Percentiles rank a stretch among this genome's conserved stretches.
phyloP scores from a whole-genome alignment of 1,140 invertebrate species.

The Dermatophagoides farinae region DNA sequence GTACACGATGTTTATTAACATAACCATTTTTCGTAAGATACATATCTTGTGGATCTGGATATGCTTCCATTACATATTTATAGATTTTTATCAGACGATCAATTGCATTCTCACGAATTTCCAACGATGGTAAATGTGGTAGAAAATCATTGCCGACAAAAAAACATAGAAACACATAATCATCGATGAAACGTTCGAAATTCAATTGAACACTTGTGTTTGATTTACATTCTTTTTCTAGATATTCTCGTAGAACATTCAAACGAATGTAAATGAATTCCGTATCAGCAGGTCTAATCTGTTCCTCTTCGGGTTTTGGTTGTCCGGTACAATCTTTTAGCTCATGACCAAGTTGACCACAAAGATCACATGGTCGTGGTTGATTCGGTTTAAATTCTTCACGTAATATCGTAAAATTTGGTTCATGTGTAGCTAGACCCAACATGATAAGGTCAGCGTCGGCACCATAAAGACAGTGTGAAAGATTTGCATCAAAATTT shows the following conservation, averaged over 20 bases:
- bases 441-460: slow-evolving; percentile 41
- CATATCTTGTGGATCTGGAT: neutral
- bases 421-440: slow-evolving; percentile 93
- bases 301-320: neutral
- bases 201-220: slow-evolving; percentile 6
- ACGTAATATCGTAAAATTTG: slow-evolving; percentile 89
- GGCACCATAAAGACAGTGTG: slow-evolving; percentile 90
- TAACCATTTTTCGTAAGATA: slow-evolving; percentile 85
- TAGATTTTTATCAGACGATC: slow-evolving; percentile 82
- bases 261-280: slow-evolving; percentile 76
- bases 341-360: slow-evolving; percentile 85
- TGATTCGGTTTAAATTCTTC: slow-evolving; percentile 98
- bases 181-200: slow-evolving; percentile 65
- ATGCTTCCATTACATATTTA: slow-evolving; percentile 39
- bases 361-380: slow-evolving; percentile 85
- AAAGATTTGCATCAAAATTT: slow-evolving; percentile 90
- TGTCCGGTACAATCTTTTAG: slow-evolving; percentile 70
- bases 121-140: slow-evolving; percentile 90
- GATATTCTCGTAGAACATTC: slow-evolving; percentile 79
- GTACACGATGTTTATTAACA: slow-evolving; percentile 73
- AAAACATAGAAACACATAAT: slow-evolving; percentile 99
- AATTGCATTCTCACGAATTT: slow-evolving; percentile 94
- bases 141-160: slow-evolving; percentile 99
- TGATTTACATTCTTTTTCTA: slow-evolving; percentile 39
- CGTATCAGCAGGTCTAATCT: slow-evolving; percentile 33